phyloP scores from a whole-genome alignment of 2,113 vertebrate species.

The Procavia capensis region DNA sequence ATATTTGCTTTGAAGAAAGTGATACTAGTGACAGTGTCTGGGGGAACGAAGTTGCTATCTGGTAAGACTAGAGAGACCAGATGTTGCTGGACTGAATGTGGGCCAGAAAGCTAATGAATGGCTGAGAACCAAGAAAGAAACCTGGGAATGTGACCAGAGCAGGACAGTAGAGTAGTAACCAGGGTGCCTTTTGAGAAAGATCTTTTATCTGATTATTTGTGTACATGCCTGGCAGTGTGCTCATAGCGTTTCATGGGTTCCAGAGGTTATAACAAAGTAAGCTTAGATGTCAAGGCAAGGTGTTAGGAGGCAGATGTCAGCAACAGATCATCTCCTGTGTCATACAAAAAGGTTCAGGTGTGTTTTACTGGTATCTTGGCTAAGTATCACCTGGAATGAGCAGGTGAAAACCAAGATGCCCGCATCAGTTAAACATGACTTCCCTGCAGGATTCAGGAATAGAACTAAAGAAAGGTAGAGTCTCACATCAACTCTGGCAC shows the following conservation, averaged over 20 bases:
- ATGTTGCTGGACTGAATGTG: conserved; percentile 4
- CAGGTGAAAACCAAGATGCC: not conserved
- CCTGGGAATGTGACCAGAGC: not conserved
- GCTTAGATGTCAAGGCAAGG: not conserved
- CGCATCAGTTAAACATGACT: not conserved
- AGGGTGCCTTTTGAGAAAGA: not conserved
- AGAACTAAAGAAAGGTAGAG: not conserved
- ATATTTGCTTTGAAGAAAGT: conserved; percentile 23
- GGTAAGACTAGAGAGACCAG: not conserved
- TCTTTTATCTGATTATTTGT: not conserved
- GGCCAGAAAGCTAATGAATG: not conserved
- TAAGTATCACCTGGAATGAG: not conserved
- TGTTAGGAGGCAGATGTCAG: not conserved
- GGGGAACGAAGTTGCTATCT: not conserved
- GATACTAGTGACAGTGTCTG: not conserved
- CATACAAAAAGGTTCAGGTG: not conserved
- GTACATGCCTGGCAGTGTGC: not conserved
- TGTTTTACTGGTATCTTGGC: not conserved
- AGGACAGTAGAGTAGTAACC: not conserved
- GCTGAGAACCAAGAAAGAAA: not conserved
- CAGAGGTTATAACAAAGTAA: conserved; percentile 8
- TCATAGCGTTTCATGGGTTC: not conserved
- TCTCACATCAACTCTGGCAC: not conserved
- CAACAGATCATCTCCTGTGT: not conserved
- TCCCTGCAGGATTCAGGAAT: not conserved